A percentile compares a stretch with the other conserved stretches of the same genome.
Conservation (phyloP, 2,113 vertebrate species). For the Chaenogobius annularis region DNA sequence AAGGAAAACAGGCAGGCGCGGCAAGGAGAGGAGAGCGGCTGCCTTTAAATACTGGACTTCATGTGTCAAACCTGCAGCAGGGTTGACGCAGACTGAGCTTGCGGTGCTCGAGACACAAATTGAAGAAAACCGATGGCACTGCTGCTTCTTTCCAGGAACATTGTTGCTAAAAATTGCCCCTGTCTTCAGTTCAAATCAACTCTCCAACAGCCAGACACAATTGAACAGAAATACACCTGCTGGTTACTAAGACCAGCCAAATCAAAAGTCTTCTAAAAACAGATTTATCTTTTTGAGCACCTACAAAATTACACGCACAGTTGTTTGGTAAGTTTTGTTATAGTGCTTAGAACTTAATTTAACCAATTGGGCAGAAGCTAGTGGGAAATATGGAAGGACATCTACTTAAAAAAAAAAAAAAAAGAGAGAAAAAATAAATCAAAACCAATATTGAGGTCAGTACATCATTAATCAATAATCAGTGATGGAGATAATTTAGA, state of each 20-base stretch:
- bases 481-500: background rate
- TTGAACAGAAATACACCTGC: slow-evolving; percentile 29
- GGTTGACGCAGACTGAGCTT: slow-evolving; percentile 50
- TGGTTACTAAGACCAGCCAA: slow-evolving; percentile 20
- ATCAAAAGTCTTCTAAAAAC: background rate
- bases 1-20: slow-evolving; percentile 33
- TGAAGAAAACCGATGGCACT: slow-evolving; percentile 62
- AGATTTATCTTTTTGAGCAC: background rate
- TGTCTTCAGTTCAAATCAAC: slow-evolving; percentile 62
- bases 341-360: background rate
- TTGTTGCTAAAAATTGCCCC: slow-evolving; percentile 53
- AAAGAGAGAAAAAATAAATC: background rate
- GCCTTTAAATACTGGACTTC: slow-evolving; percentile 54
- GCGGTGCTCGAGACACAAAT: slow-evolving; percentile 64
- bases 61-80: slow-evolving; percentile 55
- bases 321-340: background rate
- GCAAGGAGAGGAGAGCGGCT: slow-evolving; percentile 54
- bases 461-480: background rate
- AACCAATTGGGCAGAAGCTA: background rate
- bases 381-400: background rate
- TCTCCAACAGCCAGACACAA: slow-evolving; percentile 31
- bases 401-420: background rate
- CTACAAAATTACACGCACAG: background rate
- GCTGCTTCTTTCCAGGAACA: slow-evolving; percentile 52
- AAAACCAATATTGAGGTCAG: background rate